Conservation (phyloP, 2,888 invertebrate genomes). For the Tinea semifulvella region DNA sequence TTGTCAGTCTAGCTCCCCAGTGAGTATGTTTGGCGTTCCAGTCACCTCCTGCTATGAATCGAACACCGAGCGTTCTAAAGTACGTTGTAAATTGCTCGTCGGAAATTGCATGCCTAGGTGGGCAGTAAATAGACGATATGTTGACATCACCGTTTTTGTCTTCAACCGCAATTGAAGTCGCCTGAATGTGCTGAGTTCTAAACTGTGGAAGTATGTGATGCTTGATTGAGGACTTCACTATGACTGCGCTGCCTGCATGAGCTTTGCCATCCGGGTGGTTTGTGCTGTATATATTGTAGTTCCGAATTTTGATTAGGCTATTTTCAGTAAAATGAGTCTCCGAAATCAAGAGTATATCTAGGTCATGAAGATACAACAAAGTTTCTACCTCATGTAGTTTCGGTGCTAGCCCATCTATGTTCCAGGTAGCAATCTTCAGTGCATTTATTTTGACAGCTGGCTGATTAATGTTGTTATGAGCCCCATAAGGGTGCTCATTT, state of each 20-base stretch:
- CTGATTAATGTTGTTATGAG: slow-evolving; percentile 10
- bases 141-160: slow-evolving; percentile 10
- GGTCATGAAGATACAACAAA: slow-evolving; percentile 3
- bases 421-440: slow-evolving; percentile 19
- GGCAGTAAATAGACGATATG: slow-evolving; percentile 14
- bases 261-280: slow-evolving; percentile 20
- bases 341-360: slow-evolving; percentile 19
- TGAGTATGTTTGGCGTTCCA: slow-evolving; percentile 21
- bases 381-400: slow-evolving; percentile 19
- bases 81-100: slow-evolving; percentile 16
- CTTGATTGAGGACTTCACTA: slow-evolving; percentile 21
- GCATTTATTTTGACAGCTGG: slow-evolving; percentile 2
- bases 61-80: slow-evolving; percentile 18
- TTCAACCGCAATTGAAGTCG: slow-evolving; percentile 16
- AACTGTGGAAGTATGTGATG: slow-evolving; percentile 16
- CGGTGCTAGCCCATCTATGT: slow-evolving; percentile 21
- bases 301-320: slow-evolving; percentile 16
- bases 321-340: slow-evolving; percentile 22
- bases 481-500: slow-evolving; percentile 15
- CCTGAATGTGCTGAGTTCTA: slow-evolving; percentile 19
- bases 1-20: slow-evolving; percentile 21
- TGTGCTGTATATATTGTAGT: slow-evolving; percentile 14
- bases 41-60: slow-evolving; percentile 20
- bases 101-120: slow-evolving; percentile 19
- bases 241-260: slow-evolving; percentile 22